Evolutionary conservation across 2,888 invertebrate species (phyloP), one percentile per base, ranked within the genome.

Genomic region (Lampropteryx suffumata): DNA sequence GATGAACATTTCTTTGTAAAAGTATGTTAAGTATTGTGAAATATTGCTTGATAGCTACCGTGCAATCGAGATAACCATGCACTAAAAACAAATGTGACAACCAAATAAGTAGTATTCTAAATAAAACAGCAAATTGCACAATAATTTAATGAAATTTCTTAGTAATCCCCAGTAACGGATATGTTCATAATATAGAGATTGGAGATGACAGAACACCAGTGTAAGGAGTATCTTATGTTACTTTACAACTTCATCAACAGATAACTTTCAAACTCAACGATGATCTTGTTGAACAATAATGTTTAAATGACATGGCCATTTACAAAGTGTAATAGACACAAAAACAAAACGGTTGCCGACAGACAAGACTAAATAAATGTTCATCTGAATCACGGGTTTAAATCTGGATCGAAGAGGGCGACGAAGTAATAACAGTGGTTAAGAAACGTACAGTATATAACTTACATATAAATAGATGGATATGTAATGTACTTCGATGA

Each of bases 351-450:
- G 37, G 17, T 35, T 42, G 59, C 58, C 64, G 62, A 62, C 66
- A 59, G 58, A 62, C 49, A 29, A 43, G 63, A 67, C 60, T 61
- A 65, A 67, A 64, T 61, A 61, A 64, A 47, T 41, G 50, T 54
- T 50, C 48, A 57, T 54, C 59, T 71, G 72, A 73, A 54, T 73
- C 73, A 71, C 55, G 12, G 58, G 48, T 65, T 62, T 67, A 71
- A 57, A 65, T 67, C 57, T 52, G 61, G 57, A 54, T 17, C 14
- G 26, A 17, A 30, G 36, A 49, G 39, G 39, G 41, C 50, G 45
- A 43, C 35, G 26, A 30, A 8, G 40, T 28, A 45, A 30, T 36
- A 21, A 33, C 14, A 7, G 13, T 13, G 26, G 30, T 26, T 17
- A 17, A 7, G n/a, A 33, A 3, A 17, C 17, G 17, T 35, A 35